Evolutionary conservation across 2,888 invertebrate genomes (phyloP), one percentile per base, ranked within the genome.

Genomic region (Ennomos fuscantarius): DNA sequence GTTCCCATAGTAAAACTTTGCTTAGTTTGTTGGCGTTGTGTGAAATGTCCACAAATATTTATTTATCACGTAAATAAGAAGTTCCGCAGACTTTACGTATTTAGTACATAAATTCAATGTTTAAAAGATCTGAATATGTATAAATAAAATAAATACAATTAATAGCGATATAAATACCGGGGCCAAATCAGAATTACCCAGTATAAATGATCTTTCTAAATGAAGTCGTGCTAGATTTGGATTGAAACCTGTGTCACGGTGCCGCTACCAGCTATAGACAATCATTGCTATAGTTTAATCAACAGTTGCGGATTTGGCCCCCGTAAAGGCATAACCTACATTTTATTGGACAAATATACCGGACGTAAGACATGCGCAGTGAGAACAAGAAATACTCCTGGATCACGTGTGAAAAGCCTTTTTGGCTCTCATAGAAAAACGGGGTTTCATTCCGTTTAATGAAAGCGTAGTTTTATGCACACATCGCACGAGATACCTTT

Each of bases 321-420:
- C 53, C 42, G 49, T 41, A 40, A 62, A 52, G 62, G 54, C 65
- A 68, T 68, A 24, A 65, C 57, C 59, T 55, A 64, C 65, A 62
- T 68, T 62, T 59, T 66, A 63, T 72, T 73, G 65, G 67, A 68
- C 70, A 76, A 76, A 78, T 76, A 73, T 79, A 73, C 68, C 68
- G 57, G 65, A 76, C 55, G 42, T 52, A 60, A 81, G 83, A 83
- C 86, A 87, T 88, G 88, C 87, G 86, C 87, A 88, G 77, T 81
- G 65, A 76, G 69, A 62, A 72, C 68, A 74, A 77, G 71, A 76
- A 74, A 73, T 73, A 43, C 47, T 52, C 37, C 39, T 32, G 72
- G 53, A 74, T 79, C 74, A 82, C 76, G 50, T 56, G 49, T 35
- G 35, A 52, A 43, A 52, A 9, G 35, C 15, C 47, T 51, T 52